Percentiles rank a stretch among this genome's conserved stretches.
These are phyloP conservation scores for Ashinkailepas kermadecensis DNA, from an alignment of 2,888 invertebrate species.

Conservation along the genomic window DNA sequence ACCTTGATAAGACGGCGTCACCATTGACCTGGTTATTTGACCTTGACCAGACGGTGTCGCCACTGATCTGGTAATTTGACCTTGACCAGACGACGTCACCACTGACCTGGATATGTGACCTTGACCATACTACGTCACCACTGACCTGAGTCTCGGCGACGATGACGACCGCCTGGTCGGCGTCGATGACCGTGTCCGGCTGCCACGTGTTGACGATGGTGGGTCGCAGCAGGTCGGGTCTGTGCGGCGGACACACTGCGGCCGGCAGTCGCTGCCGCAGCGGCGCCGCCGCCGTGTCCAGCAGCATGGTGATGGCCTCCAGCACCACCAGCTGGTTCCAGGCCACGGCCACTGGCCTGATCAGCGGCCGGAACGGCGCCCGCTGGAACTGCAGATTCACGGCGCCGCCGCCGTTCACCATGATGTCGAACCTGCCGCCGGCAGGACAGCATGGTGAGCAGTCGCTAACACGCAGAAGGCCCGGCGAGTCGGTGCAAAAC, in stretches of 20 bases:
- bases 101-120: too few species aligned
- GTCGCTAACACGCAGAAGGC: too few species aligned
- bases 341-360: slow-evolving; percentile 85
- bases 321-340: slow-evolving; percentile 96
- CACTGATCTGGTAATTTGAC: slow-evolving; percentile 55
- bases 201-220: slow-evolving; percentile 84
- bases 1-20: too few species aligned
- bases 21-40: too few species aligned
- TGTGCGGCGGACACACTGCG: slow-evolving; percentile 69
- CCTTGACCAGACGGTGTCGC: too few species aligned
- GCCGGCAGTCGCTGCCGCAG: slow-evolving; percentile 15
- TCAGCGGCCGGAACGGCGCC: slow-evolving; percentile 81
- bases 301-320: slow-evolving; percentile 71
- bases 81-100: too few species aligned
- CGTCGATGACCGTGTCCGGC: slow-evolving; percentile 77
- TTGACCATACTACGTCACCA: background rate
- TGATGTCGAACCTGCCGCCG: slow-evolving; percentile 83
- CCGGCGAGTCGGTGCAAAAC: too few species aligned
- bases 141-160: slow-evolving; percentile 83
- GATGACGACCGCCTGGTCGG: slow-evolving; percentile 70
- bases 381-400: slow-evolving; percentile 94
- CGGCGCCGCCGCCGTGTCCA: slow-evolving; percentile 55
- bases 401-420: slow-evolving; percentile 97
- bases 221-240: slow-evolving; percentile 74
- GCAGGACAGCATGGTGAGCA: too few species aligned